These are phyloP conservation scores for Rhinoraja longicauda DNA, from an alignment of 2,797 vertebrate genomes.

Conservation along the genomic window DNA sequence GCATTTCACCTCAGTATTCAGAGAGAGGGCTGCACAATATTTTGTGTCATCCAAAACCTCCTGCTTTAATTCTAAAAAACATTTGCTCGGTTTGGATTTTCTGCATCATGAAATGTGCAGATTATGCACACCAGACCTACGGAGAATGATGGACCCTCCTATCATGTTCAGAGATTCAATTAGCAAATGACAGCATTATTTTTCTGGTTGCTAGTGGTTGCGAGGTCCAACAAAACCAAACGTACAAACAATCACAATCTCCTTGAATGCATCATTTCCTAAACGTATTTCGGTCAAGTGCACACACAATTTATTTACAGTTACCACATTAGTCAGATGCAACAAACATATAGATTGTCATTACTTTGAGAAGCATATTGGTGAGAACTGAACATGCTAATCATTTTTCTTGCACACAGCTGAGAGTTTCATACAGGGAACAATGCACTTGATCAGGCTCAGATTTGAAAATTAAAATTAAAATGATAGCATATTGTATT, in stretches of 20 bases:
- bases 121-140: background rate
- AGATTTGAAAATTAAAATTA: background rate
- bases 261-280: background rate
- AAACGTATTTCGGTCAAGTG: background rate
- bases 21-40: background rate
- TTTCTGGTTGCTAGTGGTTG: conserved; percentile 11
- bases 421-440: background rate
- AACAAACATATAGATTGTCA: conserved; percentile 11
- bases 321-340: background rate
- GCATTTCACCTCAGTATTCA: background rate
- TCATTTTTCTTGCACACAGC: background rate
- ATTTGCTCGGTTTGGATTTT: background rate
- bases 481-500: background rate
- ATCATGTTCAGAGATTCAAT: background rate
- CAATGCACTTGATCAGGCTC: background rate
- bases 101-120: background rate
- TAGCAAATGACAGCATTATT: background rate
- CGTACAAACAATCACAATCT: background rate
- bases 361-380: background rate
- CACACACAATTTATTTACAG: background rate
- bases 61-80: background rate
- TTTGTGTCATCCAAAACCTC: background rate
- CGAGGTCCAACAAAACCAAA: conserved; percentile 12
- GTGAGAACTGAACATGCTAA: background rate
- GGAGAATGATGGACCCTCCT: background rate